These are phyloP conservation scores for Lamellibrachia luymesi DNA, from an alignment of 1,140 invertebrate genomes.

Conservation along the genomic window DNA sequence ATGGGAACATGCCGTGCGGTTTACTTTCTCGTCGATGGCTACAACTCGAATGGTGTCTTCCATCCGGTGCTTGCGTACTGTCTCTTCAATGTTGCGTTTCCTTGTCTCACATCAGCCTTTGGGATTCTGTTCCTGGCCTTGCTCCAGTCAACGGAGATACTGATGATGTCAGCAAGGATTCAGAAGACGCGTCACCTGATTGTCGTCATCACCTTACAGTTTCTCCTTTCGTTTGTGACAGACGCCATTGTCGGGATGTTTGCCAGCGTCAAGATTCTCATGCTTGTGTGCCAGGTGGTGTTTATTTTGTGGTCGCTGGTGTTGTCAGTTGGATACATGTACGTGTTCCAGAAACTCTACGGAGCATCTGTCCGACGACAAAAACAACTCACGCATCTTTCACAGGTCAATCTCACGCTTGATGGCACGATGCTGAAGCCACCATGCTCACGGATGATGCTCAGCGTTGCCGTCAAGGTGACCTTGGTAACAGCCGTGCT, in stretches of 20 bases:
- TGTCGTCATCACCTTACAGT: constrained; percentile 73
- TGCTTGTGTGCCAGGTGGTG: constrained; percentile 58
- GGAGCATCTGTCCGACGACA: constrained; percentile 48
- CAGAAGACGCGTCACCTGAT: constrained; percentile 72
- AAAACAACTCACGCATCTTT: neutral
- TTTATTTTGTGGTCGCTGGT: constrained; percentile 73
- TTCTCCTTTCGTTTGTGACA: constrained; percentile 73
- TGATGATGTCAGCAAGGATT: constrained; percentile 51
- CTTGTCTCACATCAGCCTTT: constrained; percentile 80
- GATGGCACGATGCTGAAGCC: constrained; percentile 35
- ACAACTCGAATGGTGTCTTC: constrained; percentile 76
- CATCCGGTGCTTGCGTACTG: constrained; percentile 77
- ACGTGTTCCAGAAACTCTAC: constrained; percentile 68
- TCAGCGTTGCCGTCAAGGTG: constrained; percentile 78
- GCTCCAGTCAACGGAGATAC: constrained; percentile 66
- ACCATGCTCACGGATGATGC: constrained; percentile 49
- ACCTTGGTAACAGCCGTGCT: constrained; percentile 80
- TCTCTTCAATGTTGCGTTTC: constrained; percentile 78
- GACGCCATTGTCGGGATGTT: constrained; percentile 67
- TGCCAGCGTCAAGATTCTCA: constrained; percentile 31
- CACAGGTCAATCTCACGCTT: neutral
- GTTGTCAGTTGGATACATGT: constrained; percentile 79
- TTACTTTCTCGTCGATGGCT: constrained; percentile 85
- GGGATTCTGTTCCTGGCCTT: constrained; percentile 81
- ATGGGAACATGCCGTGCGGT: constrained; percentile 79